A percentile compares a stretch with the other conserved stretches of the same genome.
phyloP scores from a whole-genome alignment of 2,888 invertebrate species.

The Catocala nupta region DNA sequence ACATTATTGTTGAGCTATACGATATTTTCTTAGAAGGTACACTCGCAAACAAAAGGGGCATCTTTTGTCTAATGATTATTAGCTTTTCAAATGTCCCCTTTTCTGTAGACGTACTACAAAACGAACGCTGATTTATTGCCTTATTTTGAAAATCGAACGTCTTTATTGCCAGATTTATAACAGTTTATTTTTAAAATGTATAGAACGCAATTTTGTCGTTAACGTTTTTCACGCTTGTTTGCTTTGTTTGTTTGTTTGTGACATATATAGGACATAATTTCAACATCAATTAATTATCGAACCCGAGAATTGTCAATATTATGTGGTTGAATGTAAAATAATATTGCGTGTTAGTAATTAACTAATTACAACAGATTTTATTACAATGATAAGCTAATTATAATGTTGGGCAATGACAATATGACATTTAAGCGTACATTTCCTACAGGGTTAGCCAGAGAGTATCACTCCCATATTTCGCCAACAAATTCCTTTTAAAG shows the following conservation, averaged over 20 bases:
- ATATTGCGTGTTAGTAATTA: conserved; percentile 25
- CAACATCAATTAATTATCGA: neutral
- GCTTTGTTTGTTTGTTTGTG: conserved; percentile 20
- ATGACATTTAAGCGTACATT: too few relatives aligned
- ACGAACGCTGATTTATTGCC: conserved; percentile 53
- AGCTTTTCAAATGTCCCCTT: conserved; percentile 59
- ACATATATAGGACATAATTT: conserved; percentile 15
- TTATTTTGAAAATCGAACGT: conserved; percentile 50
- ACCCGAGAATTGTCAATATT: conserved; percentile 15
- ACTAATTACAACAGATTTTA: conserved; percentile 33
- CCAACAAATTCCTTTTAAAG: too few relatives aligned
- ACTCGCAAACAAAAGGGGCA: conserved; percentile 38
- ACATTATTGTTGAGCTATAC: conserved; percentile 56
- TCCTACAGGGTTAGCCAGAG: too few relatives aligned
- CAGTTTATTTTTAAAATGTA: conserved; percentile 27
- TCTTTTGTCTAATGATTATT: conserved; percentile 64
- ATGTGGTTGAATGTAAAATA: conserved; percentile 17
- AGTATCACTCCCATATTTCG: too few relatives aligned
- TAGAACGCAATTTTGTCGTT: conserved; percentile 32
- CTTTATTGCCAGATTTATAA: conserved; percentile 53
- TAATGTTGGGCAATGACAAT: neutral
- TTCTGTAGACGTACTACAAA: conserved; percentile 49
- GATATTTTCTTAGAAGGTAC: conserved; percentile 66
- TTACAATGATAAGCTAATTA: neutral
- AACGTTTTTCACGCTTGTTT: conserved; percentile 13